phyloP scores from a whole-genome alignment of 2,888 invertebrate genomes.

The Dolichopus griseipennis region DNA sequence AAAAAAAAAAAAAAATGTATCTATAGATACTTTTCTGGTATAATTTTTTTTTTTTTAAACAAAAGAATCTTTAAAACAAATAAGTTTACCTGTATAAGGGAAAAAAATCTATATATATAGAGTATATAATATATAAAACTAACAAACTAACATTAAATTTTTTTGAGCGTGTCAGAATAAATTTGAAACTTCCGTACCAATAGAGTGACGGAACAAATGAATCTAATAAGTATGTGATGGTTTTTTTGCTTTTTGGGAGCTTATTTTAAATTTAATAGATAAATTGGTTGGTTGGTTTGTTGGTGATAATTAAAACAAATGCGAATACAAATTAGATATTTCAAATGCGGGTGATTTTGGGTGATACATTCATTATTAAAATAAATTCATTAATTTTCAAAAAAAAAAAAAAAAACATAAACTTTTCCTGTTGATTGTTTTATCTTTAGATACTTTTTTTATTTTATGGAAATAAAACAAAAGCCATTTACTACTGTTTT shows the following conservation, averaged over 20 bases:
- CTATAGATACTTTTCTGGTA: no score
- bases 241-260: neutral
- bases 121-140: no score
- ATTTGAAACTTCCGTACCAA: slow-evolving; percentile 1
- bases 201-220: neutral
- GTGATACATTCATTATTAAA: neutral
- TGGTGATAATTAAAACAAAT: slow-evolving; percentile 1
- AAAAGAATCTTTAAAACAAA: no score
- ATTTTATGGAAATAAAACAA: neutral
- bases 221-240: neutral
- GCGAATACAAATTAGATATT: slow-evolving; percentile 1
- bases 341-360: neutral
- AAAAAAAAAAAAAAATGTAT: no score
- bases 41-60: no score
- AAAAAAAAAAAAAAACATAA: no score
- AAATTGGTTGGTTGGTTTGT: neutral
- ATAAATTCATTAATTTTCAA: neutral
- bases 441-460: neutral
- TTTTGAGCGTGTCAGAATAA: slow-evolving; percentile 6
- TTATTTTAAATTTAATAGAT: no score
- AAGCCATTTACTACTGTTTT: no score
- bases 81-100: no score
- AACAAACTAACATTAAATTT: neutral
- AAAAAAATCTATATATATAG: no score
- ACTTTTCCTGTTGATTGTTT: neutral